A percentile compares a stretch with the other conserved stretches of the same genome.
Evolutionary conservation across 2,113 vertebrate species (phyloP).

Genomic region (Nycticebus coucang): DNA sequence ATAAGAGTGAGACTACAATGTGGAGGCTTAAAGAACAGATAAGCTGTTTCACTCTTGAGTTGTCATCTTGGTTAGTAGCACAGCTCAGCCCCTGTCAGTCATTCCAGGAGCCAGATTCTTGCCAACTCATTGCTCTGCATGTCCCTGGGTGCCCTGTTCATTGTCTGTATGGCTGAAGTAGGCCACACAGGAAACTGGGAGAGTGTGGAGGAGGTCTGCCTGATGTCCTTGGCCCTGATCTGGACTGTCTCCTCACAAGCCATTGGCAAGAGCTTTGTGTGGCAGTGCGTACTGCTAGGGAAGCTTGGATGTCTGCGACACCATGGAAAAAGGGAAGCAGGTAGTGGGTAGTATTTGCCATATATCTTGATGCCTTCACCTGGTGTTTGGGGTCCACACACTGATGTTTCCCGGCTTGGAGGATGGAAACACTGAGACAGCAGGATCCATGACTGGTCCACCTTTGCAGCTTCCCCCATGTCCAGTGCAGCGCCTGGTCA

Average conservation of each 20-base stretch:
- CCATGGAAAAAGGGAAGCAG: neutral
- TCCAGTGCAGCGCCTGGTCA: neutral
- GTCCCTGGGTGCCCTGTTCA: fast-evolving
- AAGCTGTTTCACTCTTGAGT: neutral
- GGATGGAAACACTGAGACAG: neutral
- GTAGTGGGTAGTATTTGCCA: neutral
- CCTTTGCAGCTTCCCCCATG: neutral
- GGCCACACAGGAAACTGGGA: no score
- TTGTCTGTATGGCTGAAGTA: neutral
- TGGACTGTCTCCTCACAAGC: neutral
- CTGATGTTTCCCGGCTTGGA: neutral
- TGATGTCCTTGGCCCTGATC: neutral
- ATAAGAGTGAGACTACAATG: neutral
- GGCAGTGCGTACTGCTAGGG: neutral
- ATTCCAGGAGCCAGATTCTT: neutral
- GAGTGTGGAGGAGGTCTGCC: neutral
- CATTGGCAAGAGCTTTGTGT: neutral
- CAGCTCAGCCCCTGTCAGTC: neutral
- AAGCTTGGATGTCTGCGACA: neutral
- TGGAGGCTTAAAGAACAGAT: neutral
- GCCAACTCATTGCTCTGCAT: neutral
- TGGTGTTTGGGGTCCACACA: neutral
- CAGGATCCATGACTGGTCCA: neutral
- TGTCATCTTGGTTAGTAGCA: neutral
- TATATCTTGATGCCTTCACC: neutral